Evolutionary conservation across 2,113 vertebrate species (phyloP).

Genomic region (Elanus axillaris): DNA sequence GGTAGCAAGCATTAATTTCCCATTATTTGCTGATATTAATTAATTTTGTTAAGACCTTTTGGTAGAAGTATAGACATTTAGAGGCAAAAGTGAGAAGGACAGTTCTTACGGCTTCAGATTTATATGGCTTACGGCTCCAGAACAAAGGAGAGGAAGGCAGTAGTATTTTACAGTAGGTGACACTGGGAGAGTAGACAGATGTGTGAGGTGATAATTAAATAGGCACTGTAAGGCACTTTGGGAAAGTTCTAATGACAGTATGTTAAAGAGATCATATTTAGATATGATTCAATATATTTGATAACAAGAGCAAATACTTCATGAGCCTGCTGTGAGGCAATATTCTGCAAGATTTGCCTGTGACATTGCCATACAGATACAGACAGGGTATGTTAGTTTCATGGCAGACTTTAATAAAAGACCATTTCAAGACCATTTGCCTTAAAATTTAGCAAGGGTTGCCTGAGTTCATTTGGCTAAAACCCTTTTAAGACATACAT

Average conservation of each 20-base stretch:
- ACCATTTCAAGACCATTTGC: background rate
- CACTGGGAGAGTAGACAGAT: background rate
- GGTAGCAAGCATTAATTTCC: background rate
- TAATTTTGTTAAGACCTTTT: background rate
- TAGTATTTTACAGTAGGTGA: background rate
- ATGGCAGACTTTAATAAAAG: background rate
- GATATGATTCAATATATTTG: background rate
- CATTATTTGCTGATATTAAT: background rate
- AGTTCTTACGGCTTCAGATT: fast-evolving
- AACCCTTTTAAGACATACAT: background rate
- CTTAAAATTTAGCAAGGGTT: background rate
- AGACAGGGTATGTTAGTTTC: background rate
- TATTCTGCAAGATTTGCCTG: background rate
- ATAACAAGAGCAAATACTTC: background rate
- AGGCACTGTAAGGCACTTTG: background rate
- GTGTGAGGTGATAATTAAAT: background rate
- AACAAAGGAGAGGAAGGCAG: background rate
- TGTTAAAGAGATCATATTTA: background rate
- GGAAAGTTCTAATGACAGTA: background rate
- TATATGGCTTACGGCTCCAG: background rate
- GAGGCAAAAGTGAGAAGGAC: background rate
- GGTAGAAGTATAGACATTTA: background rate
- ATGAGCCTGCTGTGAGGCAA: background rate
- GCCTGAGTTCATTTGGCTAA: background rate
- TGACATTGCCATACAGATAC: background rate